Evolutionary conservation across 2,888 invertebrate genomes (phyloP).

Genomic region (Macroteleia sp.): DNA sequence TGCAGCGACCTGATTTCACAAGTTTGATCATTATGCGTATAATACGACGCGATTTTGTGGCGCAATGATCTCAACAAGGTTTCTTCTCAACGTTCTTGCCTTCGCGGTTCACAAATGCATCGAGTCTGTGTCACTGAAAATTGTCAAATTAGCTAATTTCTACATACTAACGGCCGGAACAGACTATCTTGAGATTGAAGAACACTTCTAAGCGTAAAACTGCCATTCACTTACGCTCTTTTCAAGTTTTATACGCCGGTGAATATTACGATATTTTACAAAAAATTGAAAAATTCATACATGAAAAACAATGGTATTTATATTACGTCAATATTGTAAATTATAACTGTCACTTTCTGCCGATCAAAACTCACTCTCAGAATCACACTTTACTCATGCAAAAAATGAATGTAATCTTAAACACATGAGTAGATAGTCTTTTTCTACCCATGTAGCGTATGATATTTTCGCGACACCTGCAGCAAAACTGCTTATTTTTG

Average conservation of each 20-base stretch:
- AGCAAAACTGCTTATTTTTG: no score
- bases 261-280: no score
- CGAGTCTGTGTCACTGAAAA: constrained; percentile 65
- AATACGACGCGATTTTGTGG: constrained; percentile 30
- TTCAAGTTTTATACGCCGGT: constrained; percentile 26
- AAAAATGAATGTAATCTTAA: no score
- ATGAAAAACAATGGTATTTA: no score
- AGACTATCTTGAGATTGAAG: constrained; percentile 77
- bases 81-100: constrained; percentile 35
- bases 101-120: constrained; percentile 23
- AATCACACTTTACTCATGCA: no score
- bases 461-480: no score
- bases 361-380: no score
- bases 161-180: constrained; percentile 82
- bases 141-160: constrained; percentile 73
- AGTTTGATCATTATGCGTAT: constrained; percentile 51
- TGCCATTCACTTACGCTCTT: constrained; percentile 57
- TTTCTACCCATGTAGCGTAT: no score
- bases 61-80: constrained; percentile 17
- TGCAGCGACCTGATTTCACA: constrained; percentile 57
- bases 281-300: no score
- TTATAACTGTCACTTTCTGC: no score
- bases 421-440: no score
- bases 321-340: no score
- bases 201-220: constrained; percentile 68